Base-by-base conservation (phyloP, 2,888 invertebrate genomes). In the Tanypteryx hageni region DNA sequence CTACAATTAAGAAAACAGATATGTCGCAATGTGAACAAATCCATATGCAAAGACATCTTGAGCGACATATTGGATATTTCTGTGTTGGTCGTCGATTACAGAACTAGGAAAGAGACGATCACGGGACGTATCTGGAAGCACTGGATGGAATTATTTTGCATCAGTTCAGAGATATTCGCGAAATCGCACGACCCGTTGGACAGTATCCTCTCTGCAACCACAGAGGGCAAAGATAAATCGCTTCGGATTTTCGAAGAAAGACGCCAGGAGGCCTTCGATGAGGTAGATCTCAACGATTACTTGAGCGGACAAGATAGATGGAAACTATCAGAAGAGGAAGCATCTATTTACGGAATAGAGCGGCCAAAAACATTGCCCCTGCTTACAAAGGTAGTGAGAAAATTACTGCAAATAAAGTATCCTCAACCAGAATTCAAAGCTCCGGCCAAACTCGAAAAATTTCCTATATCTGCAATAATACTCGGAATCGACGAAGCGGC, bases 251-350 rank as follows among this genome's bases (percentile, higher is more conserved):
- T 95, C 8, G 96, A 96, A 94, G 94, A 96, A 92, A 95, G 95
- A 92, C 95, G 96, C 83, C 96, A 96, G 94, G 95, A 96, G 93
- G 94, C 95, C 18, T 94, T 97, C 84, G 96, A 96, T 94, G 95
- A 96, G 85, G 94, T 94, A 68, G 96, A 96, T 93, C 96, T 97
- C 93, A 94, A 95, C 57, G 96, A 96, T 93, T 97, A 97, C 94
- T 95, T 96, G 92, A 94, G 95, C 93, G 95, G 95, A 93, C 94
- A 94, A 16, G 95, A 95, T 93, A 96, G 96, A 0, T 97, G 97
- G 97, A 94, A 94, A 91, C 94, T 96, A 92, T 95, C 96, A 92
- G 94, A 95, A 61, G 31, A 61, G 16, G 83, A 83, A 18, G 9
- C 10, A 44, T 56, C 44, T 83, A n/a, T 57, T 57, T 8, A 83